Percentiles rank a stretch among this genome's conserved stretches.
phyloP scores from a whole-genome alignment of 2,888 invertebrate genomes.

The Heteromurus nitidus region DNA sequence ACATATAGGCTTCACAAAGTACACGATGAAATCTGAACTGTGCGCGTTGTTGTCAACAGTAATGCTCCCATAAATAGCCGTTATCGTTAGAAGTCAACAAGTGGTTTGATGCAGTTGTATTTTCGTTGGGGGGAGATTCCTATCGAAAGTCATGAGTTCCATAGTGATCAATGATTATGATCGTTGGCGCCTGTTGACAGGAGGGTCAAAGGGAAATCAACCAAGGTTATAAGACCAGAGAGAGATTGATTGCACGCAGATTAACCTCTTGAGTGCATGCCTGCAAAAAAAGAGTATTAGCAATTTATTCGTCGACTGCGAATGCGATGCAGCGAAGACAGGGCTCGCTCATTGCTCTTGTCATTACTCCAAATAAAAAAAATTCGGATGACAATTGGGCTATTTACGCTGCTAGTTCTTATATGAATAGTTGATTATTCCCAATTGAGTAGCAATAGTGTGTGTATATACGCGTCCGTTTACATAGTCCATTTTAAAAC shows the following conservation, averaged over 20 bases:
- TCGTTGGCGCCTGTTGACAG: constrained; percentile 61
- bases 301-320: background rate
- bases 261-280: background rate
- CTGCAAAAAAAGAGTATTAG: background rate
- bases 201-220: constrained; percentile 59
- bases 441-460: background rate
- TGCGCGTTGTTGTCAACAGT: no score
- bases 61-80: no score
- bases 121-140: constrained; percentile 20
- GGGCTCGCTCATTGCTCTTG: background rate
- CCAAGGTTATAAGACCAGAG: constrained; percentile 29
- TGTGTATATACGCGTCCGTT: background rate
- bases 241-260: background rate
- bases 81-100: background rate
- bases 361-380: constrained; percentile 10
- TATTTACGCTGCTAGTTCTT: background rate
- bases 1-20: no score
- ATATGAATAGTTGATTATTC: background rate
- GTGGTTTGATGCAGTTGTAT: constrained; percentile 23
- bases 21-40: no score
- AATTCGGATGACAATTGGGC: constrained; percentile 21
- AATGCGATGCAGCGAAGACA: background rate
- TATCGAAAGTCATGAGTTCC: constrained; percentile 55
- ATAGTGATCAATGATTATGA: constrained; percentile 48
- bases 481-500: background rate